phyloP scores from a whole-genome alignment of 2,797 vertebrate genomes.

The Mionectes olivaceus region DNA sequence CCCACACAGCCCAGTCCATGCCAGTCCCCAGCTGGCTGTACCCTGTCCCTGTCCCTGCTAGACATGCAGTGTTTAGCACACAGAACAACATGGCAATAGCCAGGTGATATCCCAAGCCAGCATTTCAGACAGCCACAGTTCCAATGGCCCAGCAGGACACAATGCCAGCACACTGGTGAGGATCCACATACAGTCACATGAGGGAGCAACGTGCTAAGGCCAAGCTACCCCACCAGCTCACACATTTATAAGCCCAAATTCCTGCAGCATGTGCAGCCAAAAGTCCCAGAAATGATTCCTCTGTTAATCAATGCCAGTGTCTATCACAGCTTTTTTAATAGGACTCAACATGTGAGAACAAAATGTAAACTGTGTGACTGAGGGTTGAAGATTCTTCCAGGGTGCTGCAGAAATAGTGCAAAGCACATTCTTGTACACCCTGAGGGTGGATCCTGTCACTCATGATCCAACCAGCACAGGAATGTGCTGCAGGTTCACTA shows the following conservation, averaged over 20 bases:
- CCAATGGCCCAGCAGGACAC: neutral
- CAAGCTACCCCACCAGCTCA: neutral
- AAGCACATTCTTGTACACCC: neutral
- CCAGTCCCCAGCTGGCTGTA: neutral
- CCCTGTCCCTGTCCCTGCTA: neutral
- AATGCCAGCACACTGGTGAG: no score
- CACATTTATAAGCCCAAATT: fast-evolving
- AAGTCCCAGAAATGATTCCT: neutral
- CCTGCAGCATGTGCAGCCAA: neutral
- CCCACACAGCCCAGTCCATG: neutral
- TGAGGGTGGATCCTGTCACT: neutral
- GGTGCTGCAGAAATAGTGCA: neutral
- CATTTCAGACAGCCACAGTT: neutral
- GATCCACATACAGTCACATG: fast-evolving
- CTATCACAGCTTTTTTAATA: neutral
- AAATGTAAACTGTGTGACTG: neutral
- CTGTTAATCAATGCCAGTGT: neutral
- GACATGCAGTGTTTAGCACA: neutral
- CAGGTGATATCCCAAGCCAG: neutral
- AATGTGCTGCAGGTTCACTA: neutral
- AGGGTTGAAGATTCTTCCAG: neutral
- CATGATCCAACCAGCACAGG: neutral
- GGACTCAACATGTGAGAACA: neutral
- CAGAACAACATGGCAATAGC: neutral
- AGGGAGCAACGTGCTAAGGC: fast-evolving